Base-by-base conservation (phyloP, 1,140 invertebrate species). In the Maniola jurtina region DNA sequence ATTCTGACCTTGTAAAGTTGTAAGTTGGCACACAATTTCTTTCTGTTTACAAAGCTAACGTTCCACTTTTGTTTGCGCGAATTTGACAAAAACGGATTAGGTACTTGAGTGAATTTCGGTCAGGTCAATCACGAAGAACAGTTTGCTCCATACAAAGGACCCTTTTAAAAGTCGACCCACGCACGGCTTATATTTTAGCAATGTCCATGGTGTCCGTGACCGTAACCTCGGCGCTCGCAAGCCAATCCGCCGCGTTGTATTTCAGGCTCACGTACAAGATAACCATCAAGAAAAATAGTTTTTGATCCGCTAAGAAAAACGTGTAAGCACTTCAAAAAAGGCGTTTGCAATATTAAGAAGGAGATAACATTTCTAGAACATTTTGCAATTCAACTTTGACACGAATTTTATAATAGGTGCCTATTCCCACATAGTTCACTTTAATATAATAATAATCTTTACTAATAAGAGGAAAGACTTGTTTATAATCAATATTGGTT, bases 181-280 rank as follows among this genome's bases (percentile, higher is more conserved):
- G 80, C 68, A 54, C 61, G 71, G 68, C 67, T 83, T 75, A 80
- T 78, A 83, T 79, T 83, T 83, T 80, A 72, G 67, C 71, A 61
- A 70, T 73, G 77, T 74, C 75, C 78, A 71, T 62, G 67, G 72
- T 70, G 79, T 75, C 72, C 79, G 71, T 80, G 81, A 76, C 82
- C 78, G 80, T 84, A 83, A 84, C 78, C 79, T 70, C 66, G 25
- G 25, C 25, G 50, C 48, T 56, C 14, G 35, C 38, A 47, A 68
- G 47, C 57, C 61, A 69, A 73, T 65, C 65, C 61, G 70, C 64
- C 71, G 69, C 62, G 70, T 80, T 80, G 74, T 66, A 77, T 77
- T 84, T 72, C 71, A 76, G 80, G 68, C 76, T 79, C 83, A 87
- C 80, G 84, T 86, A 77, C 79, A 55, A 79, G 76, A 85, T 80